Conservation (phyloP, 2,797 vertebrate genomes). For the Iguana delicatissima region DNA sequence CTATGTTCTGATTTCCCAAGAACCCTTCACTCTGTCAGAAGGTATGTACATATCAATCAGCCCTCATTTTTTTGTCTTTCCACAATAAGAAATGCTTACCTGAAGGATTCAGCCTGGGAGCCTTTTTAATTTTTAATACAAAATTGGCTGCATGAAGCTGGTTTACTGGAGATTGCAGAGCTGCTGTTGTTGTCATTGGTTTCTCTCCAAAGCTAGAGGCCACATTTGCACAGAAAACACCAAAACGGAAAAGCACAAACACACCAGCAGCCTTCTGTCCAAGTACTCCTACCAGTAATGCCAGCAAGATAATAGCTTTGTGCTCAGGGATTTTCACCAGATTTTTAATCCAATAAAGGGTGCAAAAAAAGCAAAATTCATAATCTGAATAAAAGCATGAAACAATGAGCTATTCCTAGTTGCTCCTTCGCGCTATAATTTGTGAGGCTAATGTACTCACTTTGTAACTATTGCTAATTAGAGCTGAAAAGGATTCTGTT, state of each 20-base stretch:
- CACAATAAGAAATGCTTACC: background rate
- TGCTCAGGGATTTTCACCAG: slow-evolving; percentile 51
- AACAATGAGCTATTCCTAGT: slow-evolving; percentile 33
- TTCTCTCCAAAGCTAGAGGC: slow-evolving; percentile 33
- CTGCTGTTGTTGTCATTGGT: background rate
- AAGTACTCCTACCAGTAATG: slow-evolving; percentile 22
- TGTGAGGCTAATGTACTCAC: slow-evolving; percentile 12
- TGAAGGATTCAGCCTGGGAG: slow-evolving; percentile 10
- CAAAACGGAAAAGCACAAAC: slow-evolving; percentile 43
- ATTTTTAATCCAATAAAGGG: slow-evolving; percentile 57
- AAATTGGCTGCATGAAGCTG: background rate
- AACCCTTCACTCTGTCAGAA: slow-evolving; percentile 11
- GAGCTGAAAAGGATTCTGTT: background rate
- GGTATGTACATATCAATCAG: slow-evolving; percentile 18
- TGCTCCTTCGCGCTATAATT: slow-evolving; percentile 35
- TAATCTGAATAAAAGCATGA: slow-evolving; percentile 44
- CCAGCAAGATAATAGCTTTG: slow-evolving; percentile 59
- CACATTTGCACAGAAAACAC: slow-evolving; percentile 3
- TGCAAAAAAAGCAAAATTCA: slow-evolving; percentile 35
- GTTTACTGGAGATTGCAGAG: slow-evolving; percentile 34
- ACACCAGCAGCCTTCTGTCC: slow-evolving; percentile 31
- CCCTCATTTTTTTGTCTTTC: no score
- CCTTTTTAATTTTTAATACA: slow-evolving; percentile 10
- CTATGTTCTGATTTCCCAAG: background rate
- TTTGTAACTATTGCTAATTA: slow-evolving; percentile 38